These are phyloP conservation scores for Bothrops jararaca DNA, from an alignment of 2,113 vertebrate species.

Conservation along the genomic window DNA sequence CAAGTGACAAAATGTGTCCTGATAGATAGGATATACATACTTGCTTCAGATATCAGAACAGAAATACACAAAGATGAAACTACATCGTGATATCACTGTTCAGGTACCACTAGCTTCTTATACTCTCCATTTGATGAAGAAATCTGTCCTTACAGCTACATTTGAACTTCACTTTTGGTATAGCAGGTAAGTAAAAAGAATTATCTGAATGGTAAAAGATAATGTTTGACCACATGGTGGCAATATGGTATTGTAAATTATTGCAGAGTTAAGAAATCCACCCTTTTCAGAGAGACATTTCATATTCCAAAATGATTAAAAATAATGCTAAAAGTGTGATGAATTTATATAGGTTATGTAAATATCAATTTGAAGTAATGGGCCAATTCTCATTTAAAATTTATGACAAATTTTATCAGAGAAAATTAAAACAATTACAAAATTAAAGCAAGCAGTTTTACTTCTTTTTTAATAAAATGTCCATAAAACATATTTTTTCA, in stretches of 20 bases:
- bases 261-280: neutral
- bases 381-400: neutral
- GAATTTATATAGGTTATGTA: neutral
- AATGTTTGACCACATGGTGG: neutral
- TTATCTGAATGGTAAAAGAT: neutral
- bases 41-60: neutral
- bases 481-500: neutral
- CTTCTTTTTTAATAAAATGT: neutral
- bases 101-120: neutral
- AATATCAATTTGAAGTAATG: neutral
- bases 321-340: neutral
- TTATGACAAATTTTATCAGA: neutral
- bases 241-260: neutral
- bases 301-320: neutral
- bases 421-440: neutral
- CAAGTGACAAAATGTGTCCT: neutral
- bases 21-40: neutral
- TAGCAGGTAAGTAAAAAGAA: neutral
- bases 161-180: neutral
- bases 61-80: neutral
- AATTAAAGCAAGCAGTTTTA: neutral
- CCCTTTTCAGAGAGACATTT: neutral
- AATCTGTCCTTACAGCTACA: neutral
- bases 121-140: neutral
- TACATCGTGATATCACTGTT: neutral